phyloP scores from a whole-genome alignment of 2,888 invertebrate species.

The Branchipolynoe longqiensis region DNA sequence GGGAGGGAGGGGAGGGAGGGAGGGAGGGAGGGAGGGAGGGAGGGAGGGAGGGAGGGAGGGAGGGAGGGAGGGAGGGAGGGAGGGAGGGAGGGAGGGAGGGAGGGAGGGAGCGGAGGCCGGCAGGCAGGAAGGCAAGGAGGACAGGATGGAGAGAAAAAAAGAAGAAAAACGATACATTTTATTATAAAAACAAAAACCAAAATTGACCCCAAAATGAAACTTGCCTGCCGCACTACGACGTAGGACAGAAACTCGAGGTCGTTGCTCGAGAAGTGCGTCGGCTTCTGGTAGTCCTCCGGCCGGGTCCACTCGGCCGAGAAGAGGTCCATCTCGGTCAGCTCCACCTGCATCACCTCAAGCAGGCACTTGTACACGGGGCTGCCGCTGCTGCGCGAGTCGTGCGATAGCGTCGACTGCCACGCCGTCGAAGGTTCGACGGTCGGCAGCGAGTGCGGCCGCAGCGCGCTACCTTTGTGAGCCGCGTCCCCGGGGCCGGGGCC shows the following conservation, averaged over 20 bases:
- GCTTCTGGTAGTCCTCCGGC: conserved; percentile 68
- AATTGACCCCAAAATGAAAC: too few species aligned
- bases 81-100: too few species aligned
- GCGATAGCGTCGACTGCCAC: conserved; percentile 46
- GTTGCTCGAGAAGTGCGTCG: conserved; percentile 65
- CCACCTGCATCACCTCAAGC: conserved; percentile 89
- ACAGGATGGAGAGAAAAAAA: too few species aligned
- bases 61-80: too few species aligned
- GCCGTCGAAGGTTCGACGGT: conserved; percentile 14
- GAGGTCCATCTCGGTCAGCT: conserved; percentile 89
- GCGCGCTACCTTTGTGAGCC: neutral
- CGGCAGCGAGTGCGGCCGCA: neutral
- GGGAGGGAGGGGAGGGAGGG: too few species aligned
- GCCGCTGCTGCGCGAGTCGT: conserved; percentile 52
- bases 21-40: too few species aligned
- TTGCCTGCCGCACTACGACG: conserved; percentile 77
- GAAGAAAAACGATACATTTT: too few species aligned
- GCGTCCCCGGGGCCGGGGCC: neutral
- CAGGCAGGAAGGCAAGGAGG: too few species aligned
- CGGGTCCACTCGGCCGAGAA: conserved; percentile 85
- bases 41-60: too few species aligned
- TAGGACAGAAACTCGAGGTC: conserved; percentile 80
- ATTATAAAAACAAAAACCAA: too few species aligned
- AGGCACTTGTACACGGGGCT: conserved; percentile 83
- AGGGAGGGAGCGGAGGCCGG: too few species aligned